Evolutionary conservation across 2,888 invertebrate species (phyloP), one percentile per base, ranked within the genome.

Genomic region (Cephalotes varians): DNA sequence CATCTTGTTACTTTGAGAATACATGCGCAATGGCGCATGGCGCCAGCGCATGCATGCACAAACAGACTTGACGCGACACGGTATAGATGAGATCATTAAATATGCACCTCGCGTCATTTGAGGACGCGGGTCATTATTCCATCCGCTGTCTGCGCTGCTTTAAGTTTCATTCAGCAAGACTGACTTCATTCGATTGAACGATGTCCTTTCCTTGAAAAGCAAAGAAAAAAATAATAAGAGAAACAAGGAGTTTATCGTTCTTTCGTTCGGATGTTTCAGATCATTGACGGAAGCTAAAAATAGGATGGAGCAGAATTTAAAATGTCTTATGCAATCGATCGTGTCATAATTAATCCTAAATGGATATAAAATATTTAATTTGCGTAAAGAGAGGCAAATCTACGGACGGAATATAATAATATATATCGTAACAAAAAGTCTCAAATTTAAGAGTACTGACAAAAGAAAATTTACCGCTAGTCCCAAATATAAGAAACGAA

Each of bases 101-200:
- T 93, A 93, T 93, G 93, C 93, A 93, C 90, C 92, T 92, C 92
- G 89, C 92, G 92, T 93, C 91, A 93, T 92, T 90, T 90, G 91
- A 90, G 88, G 90, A 90, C 92, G 90, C 90, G 90, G 90, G 93
- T 92, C 93, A 92, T 93, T 93, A 92, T 92, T 92, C 93, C 90
- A 92, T 92, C 92, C 92, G 91, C 87, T 90, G 92, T 90, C 90
- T 84, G 85, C 82, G 84, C 76, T 84, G 84, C 82, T 87, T 88
- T 56, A 64, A 88, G 84, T 83, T n/a, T 85, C 81, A 69, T 88
- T 88, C 51, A 69, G 79, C 87, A 67, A 81, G 83, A 81, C 77
- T 85, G 81, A 37, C 69, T 85, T 64, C 77, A 56, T 56, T 82
- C 81, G 86, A 82, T 88, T 83, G 74, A 77, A 64, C 62, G 64